Conservation (phyloP, 1,140 invertebrate genomes). For the Drosophila paulistorum region DNA sequence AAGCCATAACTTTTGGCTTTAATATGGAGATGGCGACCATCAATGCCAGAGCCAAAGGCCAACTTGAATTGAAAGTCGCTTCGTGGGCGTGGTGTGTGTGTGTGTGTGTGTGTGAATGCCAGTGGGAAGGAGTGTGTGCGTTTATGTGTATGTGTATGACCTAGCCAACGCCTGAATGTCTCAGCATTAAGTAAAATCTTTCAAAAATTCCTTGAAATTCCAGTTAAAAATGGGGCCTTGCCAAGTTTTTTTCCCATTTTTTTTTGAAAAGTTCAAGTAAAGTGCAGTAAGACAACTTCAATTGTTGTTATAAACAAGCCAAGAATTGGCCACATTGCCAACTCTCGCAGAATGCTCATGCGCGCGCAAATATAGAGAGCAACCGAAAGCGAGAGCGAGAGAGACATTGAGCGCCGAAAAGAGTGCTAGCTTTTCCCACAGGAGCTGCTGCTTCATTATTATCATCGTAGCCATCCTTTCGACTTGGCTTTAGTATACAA, state of each 20-base stretch:
- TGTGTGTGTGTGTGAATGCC: slow-evolving; percentile 26
- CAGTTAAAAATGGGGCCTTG: slow-evolving; percentile 26
- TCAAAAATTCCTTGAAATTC: slow-evolving; percentile 67
- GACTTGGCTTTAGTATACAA: slow-evolving; percentile 65
- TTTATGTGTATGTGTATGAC: slow-evolving; percentile 27
- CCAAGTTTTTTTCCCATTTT: slow-evolving; percentile 20
- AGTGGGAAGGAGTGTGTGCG: slow-evolving; percentile 25
- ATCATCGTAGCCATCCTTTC: slow-evolving; percentile 44
- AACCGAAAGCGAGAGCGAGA: not conserved
- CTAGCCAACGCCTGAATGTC: slow-evolving; percentile 60
- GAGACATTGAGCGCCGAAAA: slow-evolving; percentile 9
- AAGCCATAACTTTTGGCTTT: slow-evolving; percentile 60
- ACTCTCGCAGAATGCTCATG: slow-evolving; percentile 53
- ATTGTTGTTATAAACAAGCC: slow-evolving; percentile 72
- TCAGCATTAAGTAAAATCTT: slow-evolving; percentile 54
- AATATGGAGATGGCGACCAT: slow-evolving; percentile 57
- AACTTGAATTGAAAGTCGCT: slow-evolving; percentile 71
- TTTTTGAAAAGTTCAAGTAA: slow-evolving; percentile 27
- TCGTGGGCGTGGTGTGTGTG: slow-evolving; percentile 44
- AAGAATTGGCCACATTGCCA: slow-evolving; percentile 47
- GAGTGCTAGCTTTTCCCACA: slow-evolving; percentile 58
- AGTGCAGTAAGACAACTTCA: slow-evolving; percentile 34
- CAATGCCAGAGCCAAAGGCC: slow-evolving; percentile 68
- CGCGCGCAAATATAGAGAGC: slow-evolving; percentile 55
- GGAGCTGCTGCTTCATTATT: slow-evolving; percentile 58